These are phyloP conservation scores for Diploscapter pachys DNA, from an alignment of 1,140 invertebrate genomes.

Conservation along the genomic window DNA sequence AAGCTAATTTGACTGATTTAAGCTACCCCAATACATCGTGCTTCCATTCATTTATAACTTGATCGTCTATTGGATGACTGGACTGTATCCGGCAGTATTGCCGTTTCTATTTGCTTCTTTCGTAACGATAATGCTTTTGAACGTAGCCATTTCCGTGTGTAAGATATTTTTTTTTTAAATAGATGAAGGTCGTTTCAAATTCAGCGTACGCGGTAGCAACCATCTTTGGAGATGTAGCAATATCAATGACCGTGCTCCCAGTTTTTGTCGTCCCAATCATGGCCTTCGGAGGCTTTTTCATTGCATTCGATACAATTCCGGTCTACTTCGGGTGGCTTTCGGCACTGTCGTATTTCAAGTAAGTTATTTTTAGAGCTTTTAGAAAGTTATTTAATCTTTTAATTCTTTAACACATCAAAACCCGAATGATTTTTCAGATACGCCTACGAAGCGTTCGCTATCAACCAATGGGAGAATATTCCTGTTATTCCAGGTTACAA, in stretches of 20 bases:
- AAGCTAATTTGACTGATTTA: no score
- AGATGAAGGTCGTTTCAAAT: conserved; percentile 12
- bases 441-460: conserved; percentile 81
- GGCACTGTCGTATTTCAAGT: conserved; percentile 85
- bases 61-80: conserved; percentile 72
- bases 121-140: conserved; percentile 23
- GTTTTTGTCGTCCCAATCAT: conserved; percentile 85
- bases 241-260: conserved; percentile 81
- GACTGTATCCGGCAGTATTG: conserved; percentile 27
- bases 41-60: conserved; percentile 78
- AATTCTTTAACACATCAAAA: no score
- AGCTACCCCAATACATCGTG: conserved; percentile 62
- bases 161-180: conserved; percentile 4
- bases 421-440: conserved; percentile 62
- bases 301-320: conserved; percentile 81
- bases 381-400: no score
- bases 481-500: conserved; percentile 40
- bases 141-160: conserved; percentile 40
- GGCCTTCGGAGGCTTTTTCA: conserved; percentile 88
- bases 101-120: conserved; percentile 25
- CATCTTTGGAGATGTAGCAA: conserved; percentile 72
- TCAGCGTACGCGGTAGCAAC: conserved; percentile 85
- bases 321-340: conserved; percentile 82
- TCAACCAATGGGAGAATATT: conserved; percentile 78
- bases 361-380: no score